phyloP scores from a whole-genome alignment of 2,113 vertebrate species.

The Oreocharis arfaki region DNA sequence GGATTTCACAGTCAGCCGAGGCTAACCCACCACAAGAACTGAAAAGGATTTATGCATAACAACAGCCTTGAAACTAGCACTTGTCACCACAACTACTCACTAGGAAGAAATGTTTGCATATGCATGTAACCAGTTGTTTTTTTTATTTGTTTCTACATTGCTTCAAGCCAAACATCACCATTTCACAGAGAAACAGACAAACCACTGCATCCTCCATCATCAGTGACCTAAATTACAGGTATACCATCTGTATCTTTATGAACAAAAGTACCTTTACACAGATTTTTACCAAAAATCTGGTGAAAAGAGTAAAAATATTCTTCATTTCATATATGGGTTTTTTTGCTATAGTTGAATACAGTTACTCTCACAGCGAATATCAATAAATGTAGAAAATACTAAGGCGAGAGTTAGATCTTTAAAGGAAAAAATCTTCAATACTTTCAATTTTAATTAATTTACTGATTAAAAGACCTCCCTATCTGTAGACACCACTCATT shows the following conservation, averaged over 20 bases:
- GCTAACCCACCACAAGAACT: neutral
- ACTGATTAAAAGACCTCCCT: neutral
- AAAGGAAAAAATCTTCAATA: neutral
- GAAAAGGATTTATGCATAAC: neutral
- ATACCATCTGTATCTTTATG: neutral
- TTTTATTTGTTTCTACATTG: neutral
- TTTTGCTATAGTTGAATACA: neutral
- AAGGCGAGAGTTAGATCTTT: neutral
- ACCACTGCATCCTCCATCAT: neutral
- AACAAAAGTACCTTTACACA: neutral
- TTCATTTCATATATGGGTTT: neutral
- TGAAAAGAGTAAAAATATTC: neutral
- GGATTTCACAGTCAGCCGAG: neutral
- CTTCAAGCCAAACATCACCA: neutral
- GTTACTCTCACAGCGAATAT: neutral
- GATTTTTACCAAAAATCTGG: neutral
- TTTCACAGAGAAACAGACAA: neutral
- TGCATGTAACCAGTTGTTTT: rapidly evolving
- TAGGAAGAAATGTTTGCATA: neutral
- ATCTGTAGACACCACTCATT: neutral
- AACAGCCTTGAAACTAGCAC: neutral
- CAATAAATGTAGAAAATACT: neutral
- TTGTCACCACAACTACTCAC: neutral
- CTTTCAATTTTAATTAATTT: neutral
- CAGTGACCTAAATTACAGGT: neutral